Evolutionary conservation across 2,888 invertebrate species (phyloP).

Genomic region (Sipha maydis): DNA sequence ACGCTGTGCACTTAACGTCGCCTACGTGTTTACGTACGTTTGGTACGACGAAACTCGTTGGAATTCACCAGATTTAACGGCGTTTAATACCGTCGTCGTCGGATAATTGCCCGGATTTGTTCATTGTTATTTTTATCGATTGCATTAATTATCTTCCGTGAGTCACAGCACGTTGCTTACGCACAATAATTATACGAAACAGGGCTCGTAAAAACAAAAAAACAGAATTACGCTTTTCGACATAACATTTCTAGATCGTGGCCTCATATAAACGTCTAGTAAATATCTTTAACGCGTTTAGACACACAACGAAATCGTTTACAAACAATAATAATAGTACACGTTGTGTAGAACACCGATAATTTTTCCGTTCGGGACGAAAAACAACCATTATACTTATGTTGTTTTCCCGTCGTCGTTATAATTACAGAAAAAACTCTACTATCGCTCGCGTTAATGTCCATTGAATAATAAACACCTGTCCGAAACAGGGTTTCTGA

Average conservation of each 20-base stretch:
- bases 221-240: background rate
- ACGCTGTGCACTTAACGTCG: background rate
- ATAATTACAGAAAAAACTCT: background rate
- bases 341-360: background rate
- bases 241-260: background rate
- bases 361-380: background rate
- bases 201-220: background rate
- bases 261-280: background rate
- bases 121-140: background rate
- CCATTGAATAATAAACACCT: conserved; percentile 39
- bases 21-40: too few relatives aligned
- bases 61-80: background rate
- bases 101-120: background rate
- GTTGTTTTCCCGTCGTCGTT: background rate
- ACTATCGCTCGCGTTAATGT: background rate
- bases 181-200: conserved; percentile 14
- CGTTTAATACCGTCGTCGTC: background rate
- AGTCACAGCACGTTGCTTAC: background rate
- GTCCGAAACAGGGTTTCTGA: background rate
- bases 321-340: conserved; percentile 1
- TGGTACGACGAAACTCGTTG: too few relatives aligned
- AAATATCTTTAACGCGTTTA: background rate
- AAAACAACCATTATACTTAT: background rate
- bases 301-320: background rate
- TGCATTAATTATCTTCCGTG: background rate